Evolutionary conservation across 2,113 vertebrate species (phyloP).

Genomic region (Gallinago media): DNA sequence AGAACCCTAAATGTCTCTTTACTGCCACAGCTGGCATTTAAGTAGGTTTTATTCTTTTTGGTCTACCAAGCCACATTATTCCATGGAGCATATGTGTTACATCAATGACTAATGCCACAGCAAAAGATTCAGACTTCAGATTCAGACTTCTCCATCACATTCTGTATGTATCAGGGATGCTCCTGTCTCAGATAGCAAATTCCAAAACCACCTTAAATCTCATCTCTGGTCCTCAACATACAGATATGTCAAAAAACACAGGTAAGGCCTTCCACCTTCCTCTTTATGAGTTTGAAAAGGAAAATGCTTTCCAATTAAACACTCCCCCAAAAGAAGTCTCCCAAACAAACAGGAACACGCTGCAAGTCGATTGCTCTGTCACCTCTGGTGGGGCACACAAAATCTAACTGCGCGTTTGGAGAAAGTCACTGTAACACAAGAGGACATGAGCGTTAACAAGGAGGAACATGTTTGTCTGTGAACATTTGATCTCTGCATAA

Average conservation of each 20-base stretch:
- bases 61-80: not conserved
- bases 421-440: conserved; percentile 2
- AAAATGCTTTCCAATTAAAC: not conserved
- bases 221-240: not conserved
- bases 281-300: not conserved
- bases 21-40: not conserved
- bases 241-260: not conserved
- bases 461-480: conserved; percentile 7
- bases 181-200: not conserved
- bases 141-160: not conserved
- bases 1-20: not conserved
- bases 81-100: not conserved
- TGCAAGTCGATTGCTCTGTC: not conserved
- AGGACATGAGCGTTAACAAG: conserved; percentile 23
- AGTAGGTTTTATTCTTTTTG: not conserved
- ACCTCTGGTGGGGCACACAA: not conserved
- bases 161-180: not conserved
- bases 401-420: not conserved
- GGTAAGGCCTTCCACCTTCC: not conserved
- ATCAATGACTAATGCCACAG: not conserved
- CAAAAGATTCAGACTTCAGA: not conserved
- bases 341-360: not conserved
- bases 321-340: not conserved
- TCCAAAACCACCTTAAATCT: not conserved
- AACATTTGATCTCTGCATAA: conserved; percentile 50